Percentiles rank a stretch among this genome's conserved stretches.
Conservation (phyloP, 1,140 invertebrate species). For the Macrobrachium nipponense region DNA sequence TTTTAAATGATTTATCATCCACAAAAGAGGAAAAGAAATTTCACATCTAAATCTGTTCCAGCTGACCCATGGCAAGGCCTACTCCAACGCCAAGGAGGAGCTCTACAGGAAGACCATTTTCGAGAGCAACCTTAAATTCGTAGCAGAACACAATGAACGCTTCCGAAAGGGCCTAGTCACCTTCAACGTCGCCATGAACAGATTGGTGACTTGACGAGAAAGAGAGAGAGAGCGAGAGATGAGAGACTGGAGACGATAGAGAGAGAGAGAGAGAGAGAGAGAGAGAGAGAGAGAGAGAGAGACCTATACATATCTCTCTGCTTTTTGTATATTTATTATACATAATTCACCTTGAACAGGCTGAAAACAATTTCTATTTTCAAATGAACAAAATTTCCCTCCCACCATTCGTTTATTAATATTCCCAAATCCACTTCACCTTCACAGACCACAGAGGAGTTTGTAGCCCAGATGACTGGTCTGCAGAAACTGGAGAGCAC, state of each 20-base stretch:
- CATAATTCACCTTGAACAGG: neutral
- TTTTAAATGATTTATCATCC: no score
- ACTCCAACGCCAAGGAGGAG: neutral
- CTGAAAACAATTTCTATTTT: neutral
- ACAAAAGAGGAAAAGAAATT: no score
- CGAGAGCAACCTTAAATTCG: neutral
- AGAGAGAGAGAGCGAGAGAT: neutral
- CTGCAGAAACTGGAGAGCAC: no score
- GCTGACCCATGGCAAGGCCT: neutral
- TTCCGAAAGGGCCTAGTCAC: neutral
- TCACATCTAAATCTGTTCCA: no score
- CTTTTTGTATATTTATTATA: neutral
- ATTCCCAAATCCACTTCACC: no score
- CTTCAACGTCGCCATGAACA: neutral
- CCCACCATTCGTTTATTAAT: no score
- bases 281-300: neutral
- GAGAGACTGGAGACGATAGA: no score
- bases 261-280: neutral
- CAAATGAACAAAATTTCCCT: no score
- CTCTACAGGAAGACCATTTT: neutral
- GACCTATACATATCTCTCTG: no score
- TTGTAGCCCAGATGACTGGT: no score
- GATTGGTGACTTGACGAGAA: no score
- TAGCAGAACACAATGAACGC: neutral
- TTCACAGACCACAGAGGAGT: no score